phyloP scores from a whole-genome alignment of 2,797 vertebrate species.

The Mareca penelope region DNA sequence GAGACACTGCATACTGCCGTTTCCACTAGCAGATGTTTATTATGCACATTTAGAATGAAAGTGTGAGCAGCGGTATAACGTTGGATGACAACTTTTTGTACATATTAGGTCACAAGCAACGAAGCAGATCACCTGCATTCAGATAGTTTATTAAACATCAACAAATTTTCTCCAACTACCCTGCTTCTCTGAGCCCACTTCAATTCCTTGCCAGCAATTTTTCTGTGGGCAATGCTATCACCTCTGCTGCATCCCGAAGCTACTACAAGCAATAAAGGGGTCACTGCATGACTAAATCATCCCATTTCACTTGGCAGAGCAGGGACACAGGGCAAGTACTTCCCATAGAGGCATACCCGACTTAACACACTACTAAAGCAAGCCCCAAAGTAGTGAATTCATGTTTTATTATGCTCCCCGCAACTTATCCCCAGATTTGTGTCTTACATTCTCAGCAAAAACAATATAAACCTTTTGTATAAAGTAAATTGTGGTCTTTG shows the following conservation, averaged over 20 bases:
- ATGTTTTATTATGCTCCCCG: background rate
- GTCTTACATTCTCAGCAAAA: background rate
- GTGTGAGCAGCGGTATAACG: background rate
- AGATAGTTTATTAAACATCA: background rate
- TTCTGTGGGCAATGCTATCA: background rate
- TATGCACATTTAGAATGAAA: background rate
- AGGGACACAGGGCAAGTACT: accelerated
- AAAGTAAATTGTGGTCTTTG: background rate
- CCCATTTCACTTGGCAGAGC: background rate
- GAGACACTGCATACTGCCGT: background rate
- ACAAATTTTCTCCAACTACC: background rate
- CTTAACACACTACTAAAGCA: background rate
- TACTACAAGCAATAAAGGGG: background rate
- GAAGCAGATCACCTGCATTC: background rate
- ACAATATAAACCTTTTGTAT: background rate
- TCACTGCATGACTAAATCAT: background rate
- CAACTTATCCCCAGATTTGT: background rate
- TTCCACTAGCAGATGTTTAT: background rate
- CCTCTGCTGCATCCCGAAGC: background rate
- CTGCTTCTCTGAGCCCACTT: background rate
- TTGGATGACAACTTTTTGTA: background rate
- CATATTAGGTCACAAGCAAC: background rate
- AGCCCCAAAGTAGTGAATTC: background rate
- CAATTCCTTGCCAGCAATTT: background rate
- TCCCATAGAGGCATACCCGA: accelerated